Evolutionary conservation across 2,113 vertebrate genomes (phyloP).

Genomic region (Leucosticte australis): DNA sequence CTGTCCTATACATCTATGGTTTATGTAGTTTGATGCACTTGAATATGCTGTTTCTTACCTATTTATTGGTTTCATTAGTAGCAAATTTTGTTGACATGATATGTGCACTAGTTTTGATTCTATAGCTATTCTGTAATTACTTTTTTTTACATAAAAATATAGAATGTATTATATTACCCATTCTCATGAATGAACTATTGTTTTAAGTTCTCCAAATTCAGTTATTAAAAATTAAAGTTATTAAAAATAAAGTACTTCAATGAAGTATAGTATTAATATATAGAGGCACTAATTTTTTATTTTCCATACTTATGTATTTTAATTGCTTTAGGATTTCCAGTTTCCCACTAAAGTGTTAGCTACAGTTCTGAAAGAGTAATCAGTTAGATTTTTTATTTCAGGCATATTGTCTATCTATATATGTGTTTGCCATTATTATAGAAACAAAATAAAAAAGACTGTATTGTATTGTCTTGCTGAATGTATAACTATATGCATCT

Average conservation of each 20-base stretch:
- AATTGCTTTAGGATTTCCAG: background rate
- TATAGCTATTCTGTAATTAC: background rate
- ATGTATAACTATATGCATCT: background rate
- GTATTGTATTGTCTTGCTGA: background rate
- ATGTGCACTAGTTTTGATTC: background rate
- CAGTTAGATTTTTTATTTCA: background rate
- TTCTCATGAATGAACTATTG: background rate
- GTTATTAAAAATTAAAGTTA: background rate
- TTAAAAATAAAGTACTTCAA: background rate
- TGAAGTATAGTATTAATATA: background rate
- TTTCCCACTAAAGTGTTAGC: background rate
- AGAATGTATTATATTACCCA: background rate
- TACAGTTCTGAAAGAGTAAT: background rate
- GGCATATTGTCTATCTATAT: background rate
- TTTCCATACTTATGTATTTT: background rate
- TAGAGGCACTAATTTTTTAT: background rate
- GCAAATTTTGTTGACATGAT: background rate
- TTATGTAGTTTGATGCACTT: background rate
- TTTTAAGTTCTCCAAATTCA: background rate
- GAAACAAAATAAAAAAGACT: constrained; percentile 3
- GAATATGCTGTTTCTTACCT: background rate
- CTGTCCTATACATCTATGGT: background rate
- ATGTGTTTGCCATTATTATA: constrained; percentile 3
- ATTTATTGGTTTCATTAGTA: background rate
- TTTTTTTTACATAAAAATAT: background rate